Conservation (phyloP, 2,797 vertebrate species). For the Luscinia megarhynchos region DNA sequence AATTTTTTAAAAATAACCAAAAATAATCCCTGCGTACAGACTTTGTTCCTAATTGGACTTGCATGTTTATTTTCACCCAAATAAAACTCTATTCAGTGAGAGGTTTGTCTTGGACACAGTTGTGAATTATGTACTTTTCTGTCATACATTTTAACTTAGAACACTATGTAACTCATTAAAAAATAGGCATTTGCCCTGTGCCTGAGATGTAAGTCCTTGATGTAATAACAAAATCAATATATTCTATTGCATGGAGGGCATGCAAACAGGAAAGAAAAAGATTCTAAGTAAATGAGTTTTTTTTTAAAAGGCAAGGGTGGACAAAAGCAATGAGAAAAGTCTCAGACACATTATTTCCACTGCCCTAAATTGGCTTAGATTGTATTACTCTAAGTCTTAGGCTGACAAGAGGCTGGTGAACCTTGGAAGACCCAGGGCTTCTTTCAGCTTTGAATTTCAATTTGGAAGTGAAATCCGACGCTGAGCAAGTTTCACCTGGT, state of each 20-base stretch:
- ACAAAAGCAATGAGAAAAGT: neutral
- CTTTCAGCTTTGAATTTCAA: conserved; percentile 48
- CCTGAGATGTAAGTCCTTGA: neutral
- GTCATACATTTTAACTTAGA: neutral
- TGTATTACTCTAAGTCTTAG: neutral
- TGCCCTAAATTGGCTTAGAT: neutral
- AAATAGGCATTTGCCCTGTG: neutral
- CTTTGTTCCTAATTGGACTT: neutral
- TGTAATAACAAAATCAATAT: neutral
- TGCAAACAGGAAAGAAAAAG: neutral
- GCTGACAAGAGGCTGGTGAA: conserved; percentile 28
- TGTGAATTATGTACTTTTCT: neutral
- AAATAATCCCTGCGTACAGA: neutral
- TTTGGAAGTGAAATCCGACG: conserved; percentile 23
- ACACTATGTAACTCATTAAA: neutral
- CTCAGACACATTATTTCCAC: neutral
- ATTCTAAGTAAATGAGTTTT: neutral
- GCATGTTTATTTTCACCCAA: conserved; percentile 3
- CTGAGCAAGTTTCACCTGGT: conserved; percentile 39
- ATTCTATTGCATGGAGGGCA: neutral
- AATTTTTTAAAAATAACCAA: neutral
- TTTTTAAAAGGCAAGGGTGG: neutral
- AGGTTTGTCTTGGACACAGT: neutral
- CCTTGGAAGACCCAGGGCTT: neutral
- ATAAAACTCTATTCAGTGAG: neutral